These are phyloP conservation scores for Phoxinus dragarum DNA, from an alignment of 2,797 vertebrate genomes.

Conservation along the genomic window DNA sequence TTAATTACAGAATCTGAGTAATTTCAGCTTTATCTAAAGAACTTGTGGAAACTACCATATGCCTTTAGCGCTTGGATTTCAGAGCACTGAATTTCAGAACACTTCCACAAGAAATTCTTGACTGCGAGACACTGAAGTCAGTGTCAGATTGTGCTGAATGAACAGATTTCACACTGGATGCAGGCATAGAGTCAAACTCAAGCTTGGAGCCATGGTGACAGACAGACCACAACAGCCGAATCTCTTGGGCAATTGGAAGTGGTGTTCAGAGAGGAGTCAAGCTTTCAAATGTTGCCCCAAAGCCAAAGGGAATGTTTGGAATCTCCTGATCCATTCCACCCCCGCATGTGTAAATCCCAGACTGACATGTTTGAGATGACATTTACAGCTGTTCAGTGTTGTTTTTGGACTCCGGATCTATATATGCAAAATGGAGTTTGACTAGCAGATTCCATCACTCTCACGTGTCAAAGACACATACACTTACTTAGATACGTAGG, in stretches of 20 bases:
- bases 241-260: slow-evolving; percentile 4
- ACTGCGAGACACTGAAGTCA: neutral
- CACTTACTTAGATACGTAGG: neutral
- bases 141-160: slow-evolving; percentile 21
- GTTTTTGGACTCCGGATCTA: slow-evolving; percentile 62
- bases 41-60: slow-evolving; percentile 19
- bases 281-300: slow-evolving; percentile 43
- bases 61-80: slow-evolving; percentile 4
- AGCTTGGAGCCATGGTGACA: slow-evolving; percentile 46
- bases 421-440: slow-evolving; percentile 19
- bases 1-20: neutral
- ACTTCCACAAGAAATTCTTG: neutral
- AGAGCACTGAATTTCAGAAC: slow-evolving; percentile 7
- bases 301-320: slow-evolving; percentile 55
- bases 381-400: slow-evolving; percentile 67
- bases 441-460: slow-evolving; percentile 41
- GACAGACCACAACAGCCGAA: slow-evolving; percentile 41
- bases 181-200: slow-evolving; percentile 26
- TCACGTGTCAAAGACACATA: neutral
- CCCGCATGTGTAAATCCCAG: slow-evolving; percentile 62
- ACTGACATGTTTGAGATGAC: slow-evolving; percentile 53
- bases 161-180: slow-evolving; percentile 36
- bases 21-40: neutral
- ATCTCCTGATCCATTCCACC: slow-evolving; percentile 52
- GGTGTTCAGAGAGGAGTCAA: slow-evolving; percentile 36